These are phyloP conservation scores for Muricea muricata DNA, from an alignment of 92 coral and sea anemone genomes.

Conservation along the genomic window DNA sequence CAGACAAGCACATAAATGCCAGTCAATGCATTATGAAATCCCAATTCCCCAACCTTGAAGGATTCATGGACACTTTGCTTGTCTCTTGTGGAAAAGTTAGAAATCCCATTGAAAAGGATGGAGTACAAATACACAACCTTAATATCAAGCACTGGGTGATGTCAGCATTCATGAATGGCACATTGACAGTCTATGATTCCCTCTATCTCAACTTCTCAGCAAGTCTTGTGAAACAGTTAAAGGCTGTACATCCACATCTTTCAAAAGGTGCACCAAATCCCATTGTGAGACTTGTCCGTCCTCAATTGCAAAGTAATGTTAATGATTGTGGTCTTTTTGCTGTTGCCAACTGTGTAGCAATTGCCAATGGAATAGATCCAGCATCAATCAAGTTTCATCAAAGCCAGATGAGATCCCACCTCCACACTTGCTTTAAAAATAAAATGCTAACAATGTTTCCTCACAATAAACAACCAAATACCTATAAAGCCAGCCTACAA, in stretches of 20 bases:
- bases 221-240: neutral
- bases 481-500: neutral
- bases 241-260: neutral
- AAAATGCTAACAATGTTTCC: neutral
- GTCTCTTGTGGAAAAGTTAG: slow-evolving; percentile 6
- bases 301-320: neutral
- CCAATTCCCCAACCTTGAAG: slow-evolving; percentile 2
- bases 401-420: slow-evolving; percentile 5
- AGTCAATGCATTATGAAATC: neutral
- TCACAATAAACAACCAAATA: neutral
- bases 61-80: neutral
- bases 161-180: neutral
- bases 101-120: neutral
- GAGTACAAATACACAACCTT: slow-evolving; percentile 11
- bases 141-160: slow-evolving; percentile 3
- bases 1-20: slow-evolving; percentile 3
- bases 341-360: slow-evolving; percentile 10
- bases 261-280: neutral
- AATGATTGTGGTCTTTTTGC: slow-evolving; percentile 11
- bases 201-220: slow-evolving; percentile 1
- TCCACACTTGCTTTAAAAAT: neutral
- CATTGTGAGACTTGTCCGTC: neutral
- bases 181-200: neutral
- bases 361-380: neutral
- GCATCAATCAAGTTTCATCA: neutral